Evolutionary conservation across 2,797 vertebrate species (phyloP), one percentile per base, ranked within the genome.

Genomic region (Semaprochilodus insignis): DNA sequence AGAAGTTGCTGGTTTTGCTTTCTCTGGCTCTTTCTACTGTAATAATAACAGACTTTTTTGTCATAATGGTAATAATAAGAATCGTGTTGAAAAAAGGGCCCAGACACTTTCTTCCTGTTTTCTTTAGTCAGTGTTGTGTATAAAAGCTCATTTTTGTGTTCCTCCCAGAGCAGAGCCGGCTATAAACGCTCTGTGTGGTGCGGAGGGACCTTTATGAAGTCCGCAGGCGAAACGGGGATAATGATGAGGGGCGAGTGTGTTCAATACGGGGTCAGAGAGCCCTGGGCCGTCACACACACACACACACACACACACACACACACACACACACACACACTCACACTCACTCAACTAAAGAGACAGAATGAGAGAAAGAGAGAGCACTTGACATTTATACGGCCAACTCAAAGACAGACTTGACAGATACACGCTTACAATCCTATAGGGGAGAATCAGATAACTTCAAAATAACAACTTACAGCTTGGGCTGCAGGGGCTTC

Each of bases 181-280:
- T 66, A 23, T 34, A 73, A 48, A 73, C 4, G 36, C 83, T 81
- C 34, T 75, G 78, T 77, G 69, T 77, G 78, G 62, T 63, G 54
- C 62, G 83, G 72, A 80, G 85, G 77, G 79, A 87, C 78, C 86
- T 66, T 66, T 79, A 82, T 85, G 85, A 85, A 83, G 87, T 85
- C 85, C 85, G 76, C 67, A 80, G 86, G 88, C 91, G 88, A 85
- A 91, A 84, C 80, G 89, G 67, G 52, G 89, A 87, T 91, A 90
- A 93, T 92, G 92, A 93, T 89, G 90, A 88, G 88, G 86, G 91
- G 86, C 83, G 91, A 91, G 92, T 91, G 90, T 89, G 90, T 93
- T 94, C 92, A 93, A 91, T 91, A 85, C 62, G 78, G 87, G 90
- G 94, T 95, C 93, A 95, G 88, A 91, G 92, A 92, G 88, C 93